phyloP scores from a whole-genome alignment of 1,140 invertebrate genomes.

The Ips typographus region DNA sequence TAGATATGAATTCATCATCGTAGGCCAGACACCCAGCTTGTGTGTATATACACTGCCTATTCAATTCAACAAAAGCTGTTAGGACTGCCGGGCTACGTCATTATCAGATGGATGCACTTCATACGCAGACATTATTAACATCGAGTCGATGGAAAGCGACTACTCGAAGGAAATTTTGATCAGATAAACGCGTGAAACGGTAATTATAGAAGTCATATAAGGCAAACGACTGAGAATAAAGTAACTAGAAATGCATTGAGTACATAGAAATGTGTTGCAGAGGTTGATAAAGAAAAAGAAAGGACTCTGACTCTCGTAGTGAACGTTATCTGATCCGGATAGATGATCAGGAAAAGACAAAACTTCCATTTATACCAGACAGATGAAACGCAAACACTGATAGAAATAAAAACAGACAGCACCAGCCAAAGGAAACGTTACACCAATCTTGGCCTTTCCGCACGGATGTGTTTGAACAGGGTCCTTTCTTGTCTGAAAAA shows the following conservation, averaged over 20 bases:
- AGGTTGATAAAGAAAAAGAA: not conserved
- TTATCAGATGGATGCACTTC: constrained; percentile 30
- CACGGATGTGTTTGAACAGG: constrained; percentile 26
- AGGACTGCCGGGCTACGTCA: constrained; percentile 28
- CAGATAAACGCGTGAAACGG: constrained; percentile 37
- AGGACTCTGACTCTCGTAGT: not conserved
- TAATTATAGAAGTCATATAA: constrained; percentile 38
- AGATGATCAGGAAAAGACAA: constrained; percentile 9
- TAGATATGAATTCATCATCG: not conserved
- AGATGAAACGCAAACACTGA: constrained; percentile 32
- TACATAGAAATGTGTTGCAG: not conserved
- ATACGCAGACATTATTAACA: constrained; percentile 12
- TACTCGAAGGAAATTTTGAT: constrained; percentile 12
- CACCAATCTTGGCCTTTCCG: constrained; percentile 15
- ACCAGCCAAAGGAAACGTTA: not conserved
- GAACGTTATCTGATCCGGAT: not conserved
- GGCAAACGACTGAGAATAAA: constrained; percentile 32
- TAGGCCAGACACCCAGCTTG: constrained; percentile 3
- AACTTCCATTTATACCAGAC: constrained; percentile 28
- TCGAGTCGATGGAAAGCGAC: constrained; percentile 12
- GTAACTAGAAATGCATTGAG: not conserved
- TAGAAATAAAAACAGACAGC: constrained; percentile 26
- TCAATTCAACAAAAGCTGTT: constrained; percentile 29
- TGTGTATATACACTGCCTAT: constrained; percentile 9
- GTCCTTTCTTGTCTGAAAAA: constrained; percentile 25